phyloP scores from a whole-genome alignment of 2,888 invertebrate species.

The Platynereis dumerilii region DNA sequence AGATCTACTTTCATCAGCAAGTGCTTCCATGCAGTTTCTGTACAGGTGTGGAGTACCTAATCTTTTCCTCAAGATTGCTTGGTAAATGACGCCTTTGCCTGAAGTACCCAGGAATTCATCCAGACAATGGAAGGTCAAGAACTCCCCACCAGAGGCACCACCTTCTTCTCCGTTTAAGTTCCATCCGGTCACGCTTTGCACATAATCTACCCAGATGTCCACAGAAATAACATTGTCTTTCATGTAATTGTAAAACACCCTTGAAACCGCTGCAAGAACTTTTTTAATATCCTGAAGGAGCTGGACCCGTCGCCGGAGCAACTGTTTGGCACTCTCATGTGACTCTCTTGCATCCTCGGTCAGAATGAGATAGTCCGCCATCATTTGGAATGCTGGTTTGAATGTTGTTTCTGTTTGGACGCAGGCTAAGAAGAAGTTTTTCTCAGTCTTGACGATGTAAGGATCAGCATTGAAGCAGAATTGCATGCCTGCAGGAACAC shows the following conservation, averaged over 20 bases:
- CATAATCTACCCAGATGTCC: slow-evolving; percentile 6
- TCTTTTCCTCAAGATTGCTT: slow-evolving; percentile 1
- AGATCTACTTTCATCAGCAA: not conserved
- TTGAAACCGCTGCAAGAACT: not conserved
- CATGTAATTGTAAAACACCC: slow-evolving; percentile 3
- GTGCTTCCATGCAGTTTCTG: slow-evolving; percentile 8
- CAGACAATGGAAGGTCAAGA: slow-evolving; percentile 10
- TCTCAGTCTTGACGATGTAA: slow-evolving; percentile 5
- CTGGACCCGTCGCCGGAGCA: slow-evolving; percentile 10
- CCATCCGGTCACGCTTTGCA: slow-evolving; percentile 14
- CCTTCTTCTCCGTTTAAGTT: slow-evolving; percentile 16
- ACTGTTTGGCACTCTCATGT: not conserved
- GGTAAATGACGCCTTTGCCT: slow-evolving; percentile 14
- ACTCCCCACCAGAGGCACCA: slow-evolving; percentile 19
- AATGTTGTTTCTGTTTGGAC: slow-evolving; percentile 17
- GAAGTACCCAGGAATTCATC: slow-evolving; percentile 18
- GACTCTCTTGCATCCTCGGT: slow-evolving; percentile 14
- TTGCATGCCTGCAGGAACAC: slow-evolving; percentile 7
- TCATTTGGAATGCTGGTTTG: not conserved
- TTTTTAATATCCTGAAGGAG: slow-evolving; percentile 6
- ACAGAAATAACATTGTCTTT: slow-evolving; percentile 6
- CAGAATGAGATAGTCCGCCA: slow-evolving; percentile 10
- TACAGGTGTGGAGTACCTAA: slow-evolving; percentile 12
- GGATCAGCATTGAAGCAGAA: slow-evolving; percentile 15
- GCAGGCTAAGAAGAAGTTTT: slow-evolving; percentile 19